Evolutionary conservation across 1,140 invertebrate genomes (phyloP), one percentile per base, ranked within the genome.

Genomic region (Calliphora vicina): DNA sequence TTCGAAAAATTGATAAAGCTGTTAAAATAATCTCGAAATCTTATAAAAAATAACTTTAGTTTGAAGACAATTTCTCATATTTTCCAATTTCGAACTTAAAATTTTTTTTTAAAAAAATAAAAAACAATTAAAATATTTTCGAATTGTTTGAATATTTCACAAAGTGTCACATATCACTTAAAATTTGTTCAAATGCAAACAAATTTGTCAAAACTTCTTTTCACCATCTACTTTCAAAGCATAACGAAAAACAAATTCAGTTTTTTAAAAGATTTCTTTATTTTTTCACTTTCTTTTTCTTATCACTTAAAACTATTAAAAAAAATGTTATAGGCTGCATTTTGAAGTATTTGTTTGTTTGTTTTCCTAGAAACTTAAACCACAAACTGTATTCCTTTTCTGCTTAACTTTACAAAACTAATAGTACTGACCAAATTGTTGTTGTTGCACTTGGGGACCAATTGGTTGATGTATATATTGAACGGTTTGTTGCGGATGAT

Each of bases 371-470:
- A 67, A 67, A 67, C 61, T 23, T 23, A 67, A 67, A 67, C 61
- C 61, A 67, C n/a, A 57, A 57, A n/a, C n/a, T 17, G 15, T 57
- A 23, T 67, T 67, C 4, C n/a, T 23, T 1, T 25, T 23, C 17
- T 67, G n/a, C 61, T 25, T 67, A 23, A 67, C 23, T 23, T 67
- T 67, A 25, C 20, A n/a, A 2, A 20, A n/a, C 35, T 78, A 78
- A 43, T 78, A 78, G 74, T 78, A 78, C 25, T 78, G 74, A 35
- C 74, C 74, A 78, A 25, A 78, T 43, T 78, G 74, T 78, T 78
- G 74, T 45, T 42, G 35, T 43, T 43, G 74, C 2, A 76, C 73
- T 42, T 76, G 73, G 13, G 74, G 74, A 3, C 74, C 74, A 20
- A 78, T 43, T 78, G 1, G 35, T 43, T 78, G 74, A 12, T 78